Base-by-base conservation (phyloP, 2,888 invertebrate genomes). In the Andrena bucephala region DNA sequence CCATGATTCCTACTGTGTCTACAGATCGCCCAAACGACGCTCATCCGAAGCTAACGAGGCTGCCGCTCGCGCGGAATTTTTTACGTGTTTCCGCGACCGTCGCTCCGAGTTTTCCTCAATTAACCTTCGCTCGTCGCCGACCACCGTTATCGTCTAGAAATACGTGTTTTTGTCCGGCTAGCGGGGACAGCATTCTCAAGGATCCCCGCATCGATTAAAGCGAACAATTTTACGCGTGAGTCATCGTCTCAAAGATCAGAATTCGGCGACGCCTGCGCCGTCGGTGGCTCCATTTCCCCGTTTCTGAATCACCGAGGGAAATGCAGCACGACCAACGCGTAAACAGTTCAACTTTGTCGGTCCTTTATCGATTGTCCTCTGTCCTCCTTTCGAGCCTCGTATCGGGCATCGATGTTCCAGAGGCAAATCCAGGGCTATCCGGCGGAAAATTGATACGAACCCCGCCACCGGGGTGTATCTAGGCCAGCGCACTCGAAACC, bases 401-500 rank as follows among this genome's bases (percentile, higher is more conserved):
- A 29, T 52, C 69, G 72, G 54, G 57, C 10, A 5, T 13, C 48
- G 63, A 68, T 65, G 66, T 29, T 36, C 68, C 72, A 27, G 68
- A 29, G 67, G 33, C 50, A 76, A 76, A 68, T 68, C 65, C 60
- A 16, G 59, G 48, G 42, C 57, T 60, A 31, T 65, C 27, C 42
- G 59, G 42, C 54, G 66, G 75, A 36, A 86, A 80, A 86, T 77
- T 81, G 62, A 36, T 59, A 68, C 27, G 48, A 78, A 74, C 59
- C 73, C 69, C 60, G 57, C n/a, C 29, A 36, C 67, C 48, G 8
- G 50, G 52, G 59, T 50, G 63, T 75, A 86, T 86, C 83, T 83
- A 80, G 86, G 86, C 67, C 86, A 72, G 77, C 80, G 85, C 70
- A 81, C 85, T 83, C 69, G 74, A 85, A 75, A 87, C 81, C 87